A percentile compares a stretch with the other conserved stretches of the same genome.
Evolutionary conservation across 2,797 vertebrate species (phyloP).

Genomic region (Acanthurus leucopareius): DNA sequence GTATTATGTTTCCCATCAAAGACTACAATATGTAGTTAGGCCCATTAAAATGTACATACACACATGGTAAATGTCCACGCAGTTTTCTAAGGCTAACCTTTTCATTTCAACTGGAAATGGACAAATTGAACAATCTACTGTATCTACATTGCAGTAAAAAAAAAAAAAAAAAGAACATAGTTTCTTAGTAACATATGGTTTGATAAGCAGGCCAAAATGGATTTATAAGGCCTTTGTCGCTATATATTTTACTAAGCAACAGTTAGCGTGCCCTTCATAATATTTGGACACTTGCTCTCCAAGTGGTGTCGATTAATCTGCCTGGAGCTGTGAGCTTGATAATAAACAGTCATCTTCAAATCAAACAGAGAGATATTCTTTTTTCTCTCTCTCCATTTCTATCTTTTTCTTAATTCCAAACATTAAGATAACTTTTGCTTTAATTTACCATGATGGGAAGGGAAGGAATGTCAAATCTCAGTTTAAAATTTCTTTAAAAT

Average conservation of each 20-base stretch:
- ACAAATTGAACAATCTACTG: constrained; percentile 10
- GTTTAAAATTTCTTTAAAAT: constrained; percentile 60
- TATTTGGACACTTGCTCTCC: constrained; percentile 79
- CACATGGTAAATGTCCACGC: not conserved
- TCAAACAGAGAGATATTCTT: constrained; percentile 61
- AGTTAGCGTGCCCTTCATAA: constrained; percentile 69
- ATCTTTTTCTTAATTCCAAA: constrained; percentile 54
- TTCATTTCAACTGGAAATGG: constrained; percentile 5
- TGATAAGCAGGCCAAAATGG: constrained; percentile 31
- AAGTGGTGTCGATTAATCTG: constrained; percentile 68
- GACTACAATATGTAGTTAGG: not conserved
- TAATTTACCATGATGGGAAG: constrained; percentile 36
- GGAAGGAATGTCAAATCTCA: constrained; percentile 57
- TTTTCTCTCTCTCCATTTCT: constrained; percentile 35
- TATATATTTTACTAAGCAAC: constrained; percentile 68
- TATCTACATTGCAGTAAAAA: constrained; percentile 3
- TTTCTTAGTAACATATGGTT: constrained; percentile 13
- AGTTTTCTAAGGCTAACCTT: constrained; percentile 16
- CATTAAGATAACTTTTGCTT: constrained; percentile 39
- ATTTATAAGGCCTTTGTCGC: constrained; percentile 33
- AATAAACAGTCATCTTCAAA: constrained; percentile 72
- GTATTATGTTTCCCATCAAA: no score
- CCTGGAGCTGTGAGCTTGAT: constrained; percentile 54
- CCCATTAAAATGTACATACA: not conserved
- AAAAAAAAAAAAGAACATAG: constrained; percentile 21